Percentiles rank a stretch among this genome's conserved stretches.
Conservation (phyloP, 2,797 vertebrate species). For the Sebastes hubbsi region DNA sequence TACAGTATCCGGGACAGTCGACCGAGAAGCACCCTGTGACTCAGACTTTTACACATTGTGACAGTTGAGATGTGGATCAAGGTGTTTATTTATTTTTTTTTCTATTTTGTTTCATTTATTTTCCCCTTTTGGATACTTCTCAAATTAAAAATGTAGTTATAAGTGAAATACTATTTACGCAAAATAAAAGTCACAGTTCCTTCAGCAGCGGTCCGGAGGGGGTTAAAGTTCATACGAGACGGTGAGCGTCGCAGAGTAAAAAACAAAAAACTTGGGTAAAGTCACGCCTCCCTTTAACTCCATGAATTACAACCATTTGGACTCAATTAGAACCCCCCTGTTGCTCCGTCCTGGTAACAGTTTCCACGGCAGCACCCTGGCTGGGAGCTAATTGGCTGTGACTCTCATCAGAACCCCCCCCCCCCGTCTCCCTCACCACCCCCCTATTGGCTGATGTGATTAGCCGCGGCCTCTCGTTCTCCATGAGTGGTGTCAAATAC, state of each 20-base stretch:
- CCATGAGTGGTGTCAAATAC: neutral
- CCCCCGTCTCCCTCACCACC: neutral
- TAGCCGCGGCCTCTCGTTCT: neutral
- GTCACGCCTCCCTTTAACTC: conserved; percentile 20
- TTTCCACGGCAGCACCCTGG: conserved; percentile 40
- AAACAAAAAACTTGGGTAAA: neutral
- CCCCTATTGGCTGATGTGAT: conserved; percentile 19
- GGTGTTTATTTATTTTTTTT: neutral
- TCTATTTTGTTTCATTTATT: neutral
- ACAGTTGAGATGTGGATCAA: neutral
- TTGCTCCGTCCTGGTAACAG: conserved; percentile 22
- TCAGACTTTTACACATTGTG: too few relatives aligned
- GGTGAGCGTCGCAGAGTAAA: neutral
- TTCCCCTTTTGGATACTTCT: neutral
- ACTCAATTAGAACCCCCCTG: conserved; percentile 35
- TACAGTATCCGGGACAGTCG: too few relatives aligned
- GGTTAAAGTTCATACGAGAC: neutral
- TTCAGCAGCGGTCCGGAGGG: neutral
- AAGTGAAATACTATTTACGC: neutral
- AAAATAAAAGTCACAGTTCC: neutral
- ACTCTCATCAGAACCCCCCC: conserved; percentile 14
- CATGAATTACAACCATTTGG: conserved; percentile 54
- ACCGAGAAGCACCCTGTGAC: too few relatives aligned
- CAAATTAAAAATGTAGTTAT: neutral
- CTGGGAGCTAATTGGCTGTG: conserved; percentile 40